These are phyloP conservation scores for Dromius quadrimaculatus DNA, from an alignment of 2,888 invertebrate genomes.

Conservation along the genomic window DNA sequence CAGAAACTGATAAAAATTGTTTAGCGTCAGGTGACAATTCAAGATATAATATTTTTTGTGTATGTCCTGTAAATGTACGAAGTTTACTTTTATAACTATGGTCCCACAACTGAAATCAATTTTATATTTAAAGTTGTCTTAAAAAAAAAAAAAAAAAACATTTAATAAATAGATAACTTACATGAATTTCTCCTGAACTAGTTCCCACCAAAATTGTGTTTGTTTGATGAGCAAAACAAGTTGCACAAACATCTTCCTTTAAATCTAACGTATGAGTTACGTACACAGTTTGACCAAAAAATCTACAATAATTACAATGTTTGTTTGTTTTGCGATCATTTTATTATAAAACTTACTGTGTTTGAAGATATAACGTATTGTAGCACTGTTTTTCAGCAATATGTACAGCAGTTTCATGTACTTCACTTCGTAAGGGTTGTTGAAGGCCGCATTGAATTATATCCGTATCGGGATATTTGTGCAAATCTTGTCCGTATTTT, in stretches of 20 bases:
- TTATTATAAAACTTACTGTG: conserved; percentile 67
- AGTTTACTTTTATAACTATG: conserved; percentile 70
- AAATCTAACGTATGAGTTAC: conserved; percentile 70
- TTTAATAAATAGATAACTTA: conserved; percentile 58
- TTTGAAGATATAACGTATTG: conserved; percentile 72
- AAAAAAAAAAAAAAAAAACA: background rate
- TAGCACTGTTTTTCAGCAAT: conserved; percentile 68
- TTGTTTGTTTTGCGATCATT: no score
- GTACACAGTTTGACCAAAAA: conserved; percentile 67
- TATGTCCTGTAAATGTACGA: conserved; percentile 68
- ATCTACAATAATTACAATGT: no score
- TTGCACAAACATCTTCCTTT: conserved; percentile 70
- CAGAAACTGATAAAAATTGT: conserved; percentile 72
- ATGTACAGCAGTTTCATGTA: conserved; percentile 71
- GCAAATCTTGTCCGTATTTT: conserved; percentile 73
- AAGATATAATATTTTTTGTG: conserved; percentile 67
- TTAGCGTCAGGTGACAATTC: conserved; percentile 70
- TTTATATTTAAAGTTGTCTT: conserved; percentile 6
- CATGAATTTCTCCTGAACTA: conserved; percentile 67
- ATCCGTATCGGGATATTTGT: conserved; percentile 73
- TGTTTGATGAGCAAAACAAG: conserved; percentile 69
- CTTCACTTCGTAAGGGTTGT: conserved; percentile 71
- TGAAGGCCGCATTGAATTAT: conserved; percentile 79
- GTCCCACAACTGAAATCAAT: conserved; percentile 71
- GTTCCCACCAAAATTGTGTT: conserved; percentile 68